Base-by-base conservation (phyloP, 1,140 invertebrate species). In the Tetramorium parvispinum region DNA sequence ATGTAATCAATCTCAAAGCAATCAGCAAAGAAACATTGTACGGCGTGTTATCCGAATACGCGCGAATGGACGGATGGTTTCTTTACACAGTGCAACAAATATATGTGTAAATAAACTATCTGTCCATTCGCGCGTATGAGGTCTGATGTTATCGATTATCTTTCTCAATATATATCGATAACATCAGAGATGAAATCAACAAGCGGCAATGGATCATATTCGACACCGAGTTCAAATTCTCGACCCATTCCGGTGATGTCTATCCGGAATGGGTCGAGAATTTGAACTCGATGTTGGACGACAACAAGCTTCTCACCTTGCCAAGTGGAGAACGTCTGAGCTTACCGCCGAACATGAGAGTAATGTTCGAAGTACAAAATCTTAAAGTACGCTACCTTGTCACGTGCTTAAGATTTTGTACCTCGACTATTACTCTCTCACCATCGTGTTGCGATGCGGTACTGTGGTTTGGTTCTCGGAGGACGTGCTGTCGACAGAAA, bases 301-400 rank as follows among this genome's bases (percentile, higher is more conserved):
- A 99, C 95, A 99, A 99, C 95, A 99, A 99, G 95, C 96, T 99
- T 43, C 96, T 99, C 3, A 99, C 99, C 0, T 94, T 99, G 82
- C 99, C 99, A 7, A 99, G 99, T 94, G 99, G 99, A 65, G 99
- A 99, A 96, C 98, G 99, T 94, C 95, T 99, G 2, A 99, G n/a
- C n/a, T n/a, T n/a, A n/a, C n/a, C n/a, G n/a, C n/a, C n/a, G n/a
- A n/a, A n/a, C n/a, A n/a, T n/a, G 98, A 96, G 99, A 87, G 98
- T 99, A 63, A 99, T 99, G 98, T 99, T 99, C 96, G 99, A 99
- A 96, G 98, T 99, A 2, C 99, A 99, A 96, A 99, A 99, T 96
- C 95, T 99, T 89, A n/a, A 99, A 99, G 94, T 99, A 99, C 94
- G 99, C 99, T 6, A 99, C 99, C 0, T 95, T 99, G 76, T n/a